These are phyloP conservation scores for Brachionus manjavacas DNA, from an alignment of 1,140 invertebrate species.

Conservation along the genomic window DNA sequence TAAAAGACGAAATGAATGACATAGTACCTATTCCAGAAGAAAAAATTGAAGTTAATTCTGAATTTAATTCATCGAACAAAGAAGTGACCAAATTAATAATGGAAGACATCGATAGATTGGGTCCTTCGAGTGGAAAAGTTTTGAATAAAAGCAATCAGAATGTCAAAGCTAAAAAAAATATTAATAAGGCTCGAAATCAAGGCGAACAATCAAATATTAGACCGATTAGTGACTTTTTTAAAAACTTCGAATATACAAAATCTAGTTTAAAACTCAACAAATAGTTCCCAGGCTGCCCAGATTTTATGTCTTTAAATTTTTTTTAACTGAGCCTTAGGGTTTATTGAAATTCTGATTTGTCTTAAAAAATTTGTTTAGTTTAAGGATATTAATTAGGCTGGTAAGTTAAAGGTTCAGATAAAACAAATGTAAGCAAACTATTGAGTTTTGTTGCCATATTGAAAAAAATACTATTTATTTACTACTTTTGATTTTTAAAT, in stretches of 20 bases:
- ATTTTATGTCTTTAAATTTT: no score
- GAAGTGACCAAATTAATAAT: background rate
- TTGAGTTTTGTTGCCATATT: no score
- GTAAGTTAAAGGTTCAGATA: no score
- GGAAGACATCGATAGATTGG: background rate
- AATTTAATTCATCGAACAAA: background rate
- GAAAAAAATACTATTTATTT: no score
- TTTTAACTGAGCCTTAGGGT: no score
- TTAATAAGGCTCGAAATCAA: background rate
- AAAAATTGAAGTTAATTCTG: background rate
- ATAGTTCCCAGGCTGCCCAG: background rate
- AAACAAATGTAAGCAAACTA: no score
- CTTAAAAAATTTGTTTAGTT: no score
- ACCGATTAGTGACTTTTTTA: constrained; percentile 32
- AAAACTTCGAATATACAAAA: background rate
- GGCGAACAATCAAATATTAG: background rate
- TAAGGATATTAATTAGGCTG: no score
- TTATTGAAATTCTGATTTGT: no score
- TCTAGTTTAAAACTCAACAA: background rate
- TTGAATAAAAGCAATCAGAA: background rate
- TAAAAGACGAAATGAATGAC: background rate
- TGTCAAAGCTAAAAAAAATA: background rate
- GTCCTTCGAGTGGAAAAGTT: background rate
- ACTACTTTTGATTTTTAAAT: background rate
- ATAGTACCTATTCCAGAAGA: background rate